Base-by-base conservation (phyloP, 2,113 vertebrate species). In the Haplochromis vanheusdeni region DNA sequence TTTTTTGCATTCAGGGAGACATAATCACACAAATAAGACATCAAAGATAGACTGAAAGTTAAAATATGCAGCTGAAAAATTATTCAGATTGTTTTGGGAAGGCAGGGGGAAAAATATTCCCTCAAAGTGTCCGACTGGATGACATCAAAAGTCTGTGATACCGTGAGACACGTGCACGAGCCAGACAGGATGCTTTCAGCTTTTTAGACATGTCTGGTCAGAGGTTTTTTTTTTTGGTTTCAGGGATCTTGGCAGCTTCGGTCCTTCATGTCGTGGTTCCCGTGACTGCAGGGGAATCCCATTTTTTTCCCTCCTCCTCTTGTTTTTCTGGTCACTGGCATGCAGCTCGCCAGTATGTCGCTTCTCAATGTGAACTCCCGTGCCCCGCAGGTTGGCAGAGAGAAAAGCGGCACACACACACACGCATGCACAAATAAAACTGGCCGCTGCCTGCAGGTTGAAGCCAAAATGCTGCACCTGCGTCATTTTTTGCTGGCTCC, bases 1-100 rank as follows among this genome's bases (percentile, higher is more conserved):
- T 79, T 75, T 88, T 89, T 80, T 52, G 82, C 82, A 87, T 77
- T 91, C 89, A 93, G 92, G 87, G 92, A 94, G 94, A 95, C 92
- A 96, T 95, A 96, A 96, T 96, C 96, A 96, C 94, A 95, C 95
- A 96, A 96, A 97, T 96, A 96, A 96, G 96, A 96, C 96, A 97
- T 96, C 96, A 97, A 97, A 96, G 96, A 96, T 96, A 86, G 94
- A 96, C 93, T 40, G 86, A 93, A 92, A 96, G 94, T 95, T 96
- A 96, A 97, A 96, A 96, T 96, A 96, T 96, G 95, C 96, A 83
- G 84, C 58, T 84, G 91, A 87, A 94, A 65, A 96, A 95, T 95
- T 95, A 96, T 96, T 96, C 94, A 84, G 93, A 96, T 94, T 94
- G 96, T 95, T 96, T 42, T 95, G 94, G 96, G 96, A 96, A 79